phyloP scores from a whole-genome alignment of 2,797 vertebrate species.

The Anabacerthia variegaticeps region DNA sequence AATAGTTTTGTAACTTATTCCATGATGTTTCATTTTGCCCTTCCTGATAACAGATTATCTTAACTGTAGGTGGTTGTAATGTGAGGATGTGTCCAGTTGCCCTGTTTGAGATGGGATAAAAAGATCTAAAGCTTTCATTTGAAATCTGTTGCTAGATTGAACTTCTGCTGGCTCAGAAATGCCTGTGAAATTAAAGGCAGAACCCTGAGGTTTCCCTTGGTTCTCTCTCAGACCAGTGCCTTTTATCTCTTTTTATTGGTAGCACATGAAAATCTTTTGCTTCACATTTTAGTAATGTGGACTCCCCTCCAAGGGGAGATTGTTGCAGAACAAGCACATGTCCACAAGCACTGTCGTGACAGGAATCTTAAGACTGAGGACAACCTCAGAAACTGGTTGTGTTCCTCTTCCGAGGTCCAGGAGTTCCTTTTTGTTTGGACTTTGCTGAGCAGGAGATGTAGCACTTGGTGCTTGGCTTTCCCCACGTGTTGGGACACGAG shows the following conservation, averaged over 20 bases:
- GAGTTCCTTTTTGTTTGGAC: background rate
- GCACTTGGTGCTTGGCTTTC: background rate
- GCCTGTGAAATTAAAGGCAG: slow-evolving; percentile 52
- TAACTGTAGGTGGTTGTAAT: background rate
- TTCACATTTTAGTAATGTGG: background rate
- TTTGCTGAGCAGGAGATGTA: background rate
- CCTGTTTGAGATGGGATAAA: background rate
- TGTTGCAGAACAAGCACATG: background rate
- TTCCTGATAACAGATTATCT: background rate
- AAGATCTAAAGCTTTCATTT: slow-evolving; percentile 15
- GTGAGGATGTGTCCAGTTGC: background rate
- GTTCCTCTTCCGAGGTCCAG: background rate
- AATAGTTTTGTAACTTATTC: background rate
- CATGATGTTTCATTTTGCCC: background rate
- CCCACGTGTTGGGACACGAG: background rate
- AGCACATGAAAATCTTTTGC: slow-evolving; percentile 27
- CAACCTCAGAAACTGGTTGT: background rate
- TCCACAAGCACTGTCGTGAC: background rate
- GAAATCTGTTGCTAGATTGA: background rate
- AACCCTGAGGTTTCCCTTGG: slow-evolving; percentile 33
- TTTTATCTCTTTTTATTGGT: slow-evolving; percentile 34
- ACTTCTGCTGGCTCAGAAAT: slow-evolving; percentile 24
- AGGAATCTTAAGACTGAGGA: background rate
- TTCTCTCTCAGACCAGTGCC: slow-evolving; percentile 3
- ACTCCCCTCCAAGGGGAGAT: slow-evolving; percentile 1